A percentile compares a stretch with the other conserved stretches of the same genome.
Conservation (phyloP, 1,140 invertebrate genomes). For the Bombus vancouverensis region DNA sequence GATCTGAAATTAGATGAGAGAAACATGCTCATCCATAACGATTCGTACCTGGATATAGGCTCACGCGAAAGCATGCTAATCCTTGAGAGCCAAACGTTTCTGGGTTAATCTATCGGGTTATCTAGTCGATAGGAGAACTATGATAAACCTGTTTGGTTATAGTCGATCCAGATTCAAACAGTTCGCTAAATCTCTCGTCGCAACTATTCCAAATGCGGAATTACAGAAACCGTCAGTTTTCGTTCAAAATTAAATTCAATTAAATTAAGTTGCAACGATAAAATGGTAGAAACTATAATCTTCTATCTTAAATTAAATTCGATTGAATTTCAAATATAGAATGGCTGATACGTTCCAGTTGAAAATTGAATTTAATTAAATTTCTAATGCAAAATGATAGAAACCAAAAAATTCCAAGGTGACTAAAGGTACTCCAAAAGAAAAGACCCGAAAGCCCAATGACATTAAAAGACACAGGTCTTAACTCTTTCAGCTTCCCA, state of each 20-base stretch:
- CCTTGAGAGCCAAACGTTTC: neutral
- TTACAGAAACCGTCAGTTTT: no score
- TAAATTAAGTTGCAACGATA: no score
- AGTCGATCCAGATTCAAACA: neutral
- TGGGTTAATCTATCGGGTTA: neutral
- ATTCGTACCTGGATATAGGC: neutral
- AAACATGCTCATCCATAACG: neutral
- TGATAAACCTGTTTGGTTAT: neutral
- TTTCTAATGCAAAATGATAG: no score
- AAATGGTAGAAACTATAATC: no score
- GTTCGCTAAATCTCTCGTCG: neutral
- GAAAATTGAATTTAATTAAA: neutral
- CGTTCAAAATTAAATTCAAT: no score
- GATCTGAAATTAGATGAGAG: neutral
- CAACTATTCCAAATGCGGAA: no score
- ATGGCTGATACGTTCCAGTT: no score
- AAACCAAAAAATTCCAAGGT: neutral
- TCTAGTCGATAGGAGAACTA: neutral
- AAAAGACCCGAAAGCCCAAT: neutral
- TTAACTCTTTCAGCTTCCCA: conserved; percentile 36
- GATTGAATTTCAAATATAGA: no score
- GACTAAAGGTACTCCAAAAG: conserved; percentile 32
- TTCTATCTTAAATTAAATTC: no score
- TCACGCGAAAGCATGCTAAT: conserved; percentile 3
- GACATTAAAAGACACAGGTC: neutral